Evolutionary conservation across 2,113 vertebrate genomes (phyloP).

Genomic region (Notarius lentiginosus): DNA sequence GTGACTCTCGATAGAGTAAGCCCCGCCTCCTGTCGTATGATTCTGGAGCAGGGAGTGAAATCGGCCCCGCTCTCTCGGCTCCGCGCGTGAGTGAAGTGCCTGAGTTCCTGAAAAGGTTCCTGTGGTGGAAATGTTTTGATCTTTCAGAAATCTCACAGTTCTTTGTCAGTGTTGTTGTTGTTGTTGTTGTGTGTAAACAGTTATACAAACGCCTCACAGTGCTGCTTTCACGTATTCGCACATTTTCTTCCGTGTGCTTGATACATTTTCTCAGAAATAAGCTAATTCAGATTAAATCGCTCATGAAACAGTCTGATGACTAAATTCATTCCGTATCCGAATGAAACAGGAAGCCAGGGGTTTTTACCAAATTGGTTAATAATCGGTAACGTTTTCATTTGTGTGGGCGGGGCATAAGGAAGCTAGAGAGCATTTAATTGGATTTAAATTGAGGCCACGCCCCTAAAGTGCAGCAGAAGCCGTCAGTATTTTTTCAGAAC

Average conservation of each 20-base stretch:
- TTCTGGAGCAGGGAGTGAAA: not conserved
- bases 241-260: not conserved
- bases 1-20: not conserved
- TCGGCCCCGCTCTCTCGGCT: not conserved
- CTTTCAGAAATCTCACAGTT: not conserved
- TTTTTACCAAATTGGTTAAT: not conserved
- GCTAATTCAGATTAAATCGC: not conserved
- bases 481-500: not conserved
- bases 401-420: not conserved
- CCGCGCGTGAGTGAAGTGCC: not conserved
- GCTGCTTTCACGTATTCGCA: not conserved
- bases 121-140: constrained; percentile 4
- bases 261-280: not conserved
- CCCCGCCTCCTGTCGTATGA: not conserved
- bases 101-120: not conserved
- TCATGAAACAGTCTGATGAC: not conserved
- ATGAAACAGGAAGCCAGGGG: not conserved
- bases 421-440: not conserved
- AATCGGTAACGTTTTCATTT: not conserved
- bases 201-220: not conserved
- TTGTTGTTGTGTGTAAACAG: not conserved
- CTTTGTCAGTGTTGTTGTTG: not conserved
- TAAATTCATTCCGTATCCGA: not conserved
- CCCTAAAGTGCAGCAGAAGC: not conserved
- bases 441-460: not conserved